These are phyloP conservation scores for Trididemnum nubilum DNA, from an alignment of 23 tunicate species.

Conservation along the genomic window DNA sequence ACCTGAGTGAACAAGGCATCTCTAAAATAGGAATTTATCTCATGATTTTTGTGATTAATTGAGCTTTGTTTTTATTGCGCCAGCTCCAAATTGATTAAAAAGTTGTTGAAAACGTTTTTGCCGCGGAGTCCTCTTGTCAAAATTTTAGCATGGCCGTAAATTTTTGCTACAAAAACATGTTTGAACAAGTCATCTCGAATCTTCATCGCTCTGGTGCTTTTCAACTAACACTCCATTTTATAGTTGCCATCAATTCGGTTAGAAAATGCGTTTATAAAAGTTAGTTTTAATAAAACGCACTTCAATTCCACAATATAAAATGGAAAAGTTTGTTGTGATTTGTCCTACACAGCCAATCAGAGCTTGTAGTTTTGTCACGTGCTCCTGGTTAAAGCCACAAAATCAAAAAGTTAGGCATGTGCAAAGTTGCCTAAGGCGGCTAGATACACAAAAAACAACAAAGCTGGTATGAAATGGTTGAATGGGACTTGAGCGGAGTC, in stretches of 20 bases:
- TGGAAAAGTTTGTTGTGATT: neutral
- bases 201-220: conserved; percentile 1
- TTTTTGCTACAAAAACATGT: conserved; percentile 21
- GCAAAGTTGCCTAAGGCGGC: neutral
- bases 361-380: neutral
- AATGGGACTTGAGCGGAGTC: neutral
- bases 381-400: too few species aligned
- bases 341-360: neutral
- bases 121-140: neutral
- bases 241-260: too few species aligned
- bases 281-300: too few species aligned
- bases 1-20: neutral
- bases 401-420: neutral
- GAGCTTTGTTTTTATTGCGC: neutral
- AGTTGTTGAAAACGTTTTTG: neutral
- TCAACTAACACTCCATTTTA: neutral
- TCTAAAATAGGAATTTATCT: neutral
- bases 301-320: too few species aligned
- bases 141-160: neutral
- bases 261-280: too few species aligned
- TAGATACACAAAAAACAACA: neutral
- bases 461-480: neutral
- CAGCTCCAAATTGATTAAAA: neutral
- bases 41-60: neutral
- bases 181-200: neutral